A percentile compares a stretch with the other conserved stretches of the same genome.
These are phyloP conservation scores for Cheumatopsyche charites DNA, from an alignment of 1,140 invertebrate species.

Conservation along the genomic window DNA sequence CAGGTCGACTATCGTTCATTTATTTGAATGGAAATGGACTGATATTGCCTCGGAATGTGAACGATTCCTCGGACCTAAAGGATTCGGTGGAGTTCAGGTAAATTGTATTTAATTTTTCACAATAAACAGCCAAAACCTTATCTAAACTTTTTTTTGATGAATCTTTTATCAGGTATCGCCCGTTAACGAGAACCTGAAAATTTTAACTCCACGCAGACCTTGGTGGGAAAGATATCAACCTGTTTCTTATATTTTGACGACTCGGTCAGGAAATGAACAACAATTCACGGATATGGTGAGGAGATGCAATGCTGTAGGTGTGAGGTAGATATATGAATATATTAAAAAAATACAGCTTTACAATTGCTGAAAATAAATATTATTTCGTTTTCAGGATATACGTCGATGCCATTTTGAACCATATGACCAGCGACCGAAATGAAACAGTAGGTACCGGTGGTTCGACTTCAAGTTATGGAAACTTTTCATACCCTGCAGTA, in stretches of 20 bases:
- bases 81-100: slow-evolving; percentile 66
- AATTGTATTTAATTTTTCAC: no score
- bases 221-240: slow-evolving; percentile 87
- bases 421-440: slow-evolving; percentile 66
- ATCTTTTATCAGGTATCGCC: slow-evolving; percentile 14
- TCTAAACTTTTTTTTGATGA: no score
- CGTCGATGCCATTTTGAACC: slow-evolving; percentile 76
- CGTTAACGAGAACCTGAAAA: slow-evolving; percentile 1
- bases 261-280: slow-evolving; percentile 72
- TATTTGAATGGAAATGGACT: slow-evolving; percentile 68
- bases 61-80: slow-evolving; percentile 67
- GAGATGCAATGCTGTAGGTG: slow-evolving; percentile 69
- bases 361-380: slow-evolving; percentile 13
- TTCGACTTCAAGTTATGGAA: slow-evolving; percentile 53
- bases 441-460: slow-evolving; percentile 62
- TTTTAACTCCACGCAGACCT: slow-evolving; percentile 56
- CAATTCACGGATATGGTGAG: slow-evolving; percentile 74
- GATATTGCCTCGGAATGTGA: slow-evolving; percentile 76
- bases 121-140: no score
- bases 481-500: slow-evolving; percentile 56
- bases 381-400: slow-evolving; percentile 62
- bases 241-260: slow-evolving; percentile 76
- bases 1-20: slow-evolving; percentile 78
- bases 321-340: slow-evolving; percentile 10
- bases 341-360: neutral